phyloP scores from a whole-genome alignment of 1,140 invertebrate genomes.

The Trachelipus rathkii region DNA sequence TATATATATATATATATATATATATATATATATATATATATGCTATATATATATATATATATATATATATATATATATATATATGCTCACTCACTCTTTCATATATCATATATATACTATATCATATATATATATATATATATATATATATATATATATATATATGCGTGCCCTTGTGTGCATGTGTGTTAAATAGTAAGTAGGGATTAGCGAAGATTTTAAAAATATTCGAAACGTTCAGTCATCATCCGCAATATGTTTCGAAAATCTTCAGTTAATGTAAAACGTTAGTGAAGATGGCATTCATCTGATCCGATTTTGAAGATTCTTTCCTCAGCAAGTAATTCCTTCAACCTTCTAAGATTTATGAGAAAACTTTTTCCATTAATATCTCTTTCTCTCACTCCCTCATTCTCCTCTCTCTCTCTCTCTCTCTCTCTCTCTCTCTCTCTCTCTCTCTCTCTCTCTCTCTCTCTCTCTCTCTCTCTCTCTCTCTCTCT shows the following conservation, averaged over 20 bases:
- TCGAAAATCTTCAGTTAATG: background rate
- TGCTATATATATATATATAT: background rate
- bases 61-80: background rate
- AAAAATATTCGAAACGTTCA: background rate
- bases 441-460: too few species aligned
- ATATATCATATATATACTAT: background rate
- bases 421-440: too few species aligned
- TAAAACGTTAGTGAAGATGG: background rate
- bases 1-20: background rate
- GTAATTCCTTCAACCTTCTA: background rate
- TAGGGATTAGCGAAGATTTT: background rate
- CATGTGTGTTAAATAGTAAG: background rate
- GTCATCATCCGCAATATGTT: background rate
- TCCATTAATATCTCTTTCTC: background rate
- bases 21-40: background rate
- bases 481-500: too few species aligned
- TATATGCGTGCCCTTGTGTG: background rate
- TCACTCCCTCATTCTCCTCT: too few species aligned
- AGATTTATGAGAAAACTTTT: constrained; percentile 9
- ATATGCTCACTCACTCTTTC: background rate
- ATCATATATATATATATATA: background rate
- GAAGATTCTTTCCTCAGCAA: constrained; percentile 1
- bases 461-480: too few species aligned
- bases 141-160: background rate
- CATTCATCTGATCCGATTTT: background rate